Evolutionary conservation across 2,888 invertebrate species (phyloP).

Genomic region (Glyphotaelius pellucidus): DNA sequence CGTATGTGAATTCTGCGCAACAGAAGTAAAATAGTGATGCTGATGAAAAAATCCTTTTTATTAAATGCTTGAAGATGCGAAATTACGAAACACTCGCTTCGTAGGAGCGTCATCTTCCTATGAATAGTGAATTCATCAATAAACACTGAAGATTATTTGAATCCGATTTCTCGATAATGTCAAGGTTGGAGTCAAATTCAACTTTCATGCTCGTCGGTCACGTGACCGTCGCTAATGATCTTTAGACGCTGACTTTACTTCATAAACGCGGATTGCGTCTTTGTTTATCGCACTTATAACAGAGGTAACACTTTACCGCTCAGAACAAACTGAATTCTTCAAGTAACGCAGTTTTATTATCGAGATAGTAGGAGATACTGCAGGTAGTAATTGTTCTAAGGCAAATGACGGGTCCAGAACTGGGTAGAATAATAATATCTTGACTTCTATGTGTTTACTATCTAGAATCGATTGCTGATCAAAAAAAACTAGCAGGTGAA

Average conservation of each 20-base stretch:
- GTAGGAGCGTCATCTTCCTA: slow-evolving; percentile 51
- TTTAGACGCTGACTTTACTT: background rate
- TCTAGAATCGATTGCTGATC: no score
- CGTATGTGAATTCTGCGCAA: no score
- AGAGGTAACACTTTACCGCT: background rate
- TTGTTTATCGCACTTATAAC: background rate
- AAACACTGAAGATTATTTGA: slow-evolving; percentile 55
- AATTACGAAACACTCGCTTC: background rate
- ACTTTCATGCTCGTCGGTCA: slow-evolving; percentile 51
- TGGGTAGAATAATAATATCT: no score
- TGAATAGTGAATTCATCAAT: slow-evolving; percentile 57
- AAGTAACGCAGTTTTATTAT: no score
- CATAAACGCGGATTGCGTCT: slow-evolving; percentile 3
- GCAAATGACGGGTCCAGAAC: no score
- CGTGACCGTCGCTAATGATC: slow-evolving; percentile 38
- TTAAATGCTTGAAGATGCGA: background rate
- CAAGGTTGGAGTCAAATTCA: slow-evolving; percentile 58
- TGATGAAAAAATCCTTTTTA: background rate
- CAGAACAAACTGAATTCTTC: background rate
- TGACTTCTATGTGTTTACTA: no score
- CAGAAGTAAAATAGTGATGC: background rate
- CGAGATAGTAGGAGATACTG: no score
- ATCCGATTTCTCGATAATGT: slow-evolving; percentile 56
- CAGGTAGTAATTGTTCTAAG: no score
- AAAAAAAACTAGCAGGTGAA: no score